Evolutionary conservation across 1,140 invertebrate genomes (phyloP).

Genomic region (Ceratoteleas bidentatus): DNA sequence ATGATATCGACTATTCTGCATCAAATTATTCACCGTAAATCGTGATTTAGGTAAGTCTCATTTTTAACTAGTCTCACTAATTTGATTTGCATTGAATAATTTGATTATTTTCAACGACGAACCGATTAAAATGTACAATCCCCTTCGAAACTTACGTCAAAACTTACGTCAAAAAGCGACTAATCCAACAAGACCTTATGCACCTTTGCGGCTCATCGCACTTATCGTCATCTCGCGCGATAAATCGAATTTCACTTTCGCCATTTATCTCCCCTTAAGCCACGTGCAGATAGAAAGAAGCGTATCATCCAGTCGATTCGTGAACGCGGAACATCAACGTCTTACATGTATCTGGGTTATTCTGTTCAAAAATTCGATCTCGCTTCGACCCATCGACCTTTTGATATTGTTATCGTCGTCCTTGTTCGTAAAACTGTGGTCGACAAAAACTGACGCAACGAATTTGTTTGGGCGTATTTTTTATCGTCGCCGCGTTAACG

Average conservation of each 20-base stretch:
- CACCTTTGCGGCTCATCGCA: conserved; percentile 1
- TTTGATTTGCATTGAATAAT: too few species aligned
- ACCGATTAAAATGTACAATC: too few species aligned
- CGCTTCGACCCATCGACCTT: conserved; percentile 43
- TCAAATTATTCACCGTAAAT: too few species aligned
- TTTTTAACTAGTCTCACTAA: too few species aligned
- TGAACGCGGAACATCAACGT: conserved; percentile 39
- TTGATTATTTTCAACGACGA: too few species aligned
- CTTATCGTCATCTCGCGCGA: conserved; percentile 22
- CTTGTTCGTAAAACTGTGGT: conserved; percentile 35
- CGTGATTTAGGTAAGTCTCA: too few species aligned
- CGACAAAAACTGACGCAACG: conserved; percentile 30
- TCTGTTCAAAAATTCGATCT: conserved; percentile 36
- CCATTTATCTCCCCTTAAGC: conserved; percentile 38
- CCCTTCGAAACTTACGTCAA: too few species aligned
- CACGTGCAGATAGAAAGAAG: conserved; percentile 24
- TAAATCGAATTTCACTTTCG: conserved; percentile 41
- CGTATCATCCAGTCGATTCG: conserved; percentile 14
- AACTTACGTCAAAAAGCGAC: too few species aligned
- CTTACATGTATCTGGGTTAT: conserved; percentile 16
- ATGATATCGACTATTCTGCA: too few species aligned
- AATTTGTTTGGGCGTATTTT: conserved; percentile 33
- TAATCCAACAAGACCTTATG: background rate
- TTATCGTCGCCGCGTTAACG: conserved; percentile 20
- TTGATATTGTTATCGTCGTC: conserved; percentile 51